Evolutionary conservation across 1,140 invertebrate species (phyloP), one percentile per base, ranked within the genome.

Genomic region (Hycleus cichorii): DNA sequence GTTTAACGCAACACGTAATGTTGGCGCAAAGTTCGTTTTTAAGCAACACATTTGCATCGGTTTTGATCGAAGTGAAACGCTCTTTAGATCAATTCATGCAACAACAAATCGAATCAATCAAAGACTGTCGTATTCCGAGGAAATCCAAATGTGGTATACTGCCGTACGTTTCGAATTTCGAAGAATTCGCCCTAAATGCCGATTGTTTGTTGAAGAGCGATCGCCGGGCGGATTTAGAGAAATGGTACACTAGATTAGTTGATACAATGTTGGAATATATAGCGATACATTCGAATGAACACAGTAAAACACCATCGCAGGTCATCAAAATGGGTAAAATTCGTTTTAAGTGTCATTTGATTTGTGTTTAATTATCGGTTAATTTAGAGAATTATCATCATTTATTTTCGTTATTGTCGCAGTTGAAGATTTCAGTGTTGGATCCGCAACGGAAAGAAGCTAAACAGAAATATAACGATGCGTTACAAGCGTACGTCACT

Each of bases 11-110:
- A 65, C 93, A 95, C 73, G 92, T 95, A 3, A 86, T 93, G 80
- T 90, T 88, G 42, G 88, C 91, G 5, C 87, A 94, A 77, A 92
- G 93, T 63, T 94, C 92, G 60, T 97, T 90, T 74, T 80, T 96
- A 12, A 91, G 89, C 58, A 92, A 90, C 77, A 91, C 90, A 25
- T 93, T 92, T 74, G 94, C 89, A 12, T 90, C 87, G 45, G 85
- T 88, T 63, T 76, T 96, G 27, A 88, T 97, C 18, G 89, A 93
- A 75, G 90, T 95, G n/a, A 98, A 98, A 77, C 78, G 95, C 43
- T 91, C 89, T 63, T 94, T 97, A 72, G 96, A 98, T 75, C 86
- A 88, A 64, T 92, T 93, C 65, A 94, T 98, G 85, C 84, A 91
- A 69, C 81, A 84, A 12, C 91, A 96, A 66, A 81, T 93, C 43